A percentile compares a stretch with the other conserved stretches of the same genome.
Evolutionary conservation across 2,113 vertebrate species (phyloP).

Genomic region (Loxodonta africana): DNA sequence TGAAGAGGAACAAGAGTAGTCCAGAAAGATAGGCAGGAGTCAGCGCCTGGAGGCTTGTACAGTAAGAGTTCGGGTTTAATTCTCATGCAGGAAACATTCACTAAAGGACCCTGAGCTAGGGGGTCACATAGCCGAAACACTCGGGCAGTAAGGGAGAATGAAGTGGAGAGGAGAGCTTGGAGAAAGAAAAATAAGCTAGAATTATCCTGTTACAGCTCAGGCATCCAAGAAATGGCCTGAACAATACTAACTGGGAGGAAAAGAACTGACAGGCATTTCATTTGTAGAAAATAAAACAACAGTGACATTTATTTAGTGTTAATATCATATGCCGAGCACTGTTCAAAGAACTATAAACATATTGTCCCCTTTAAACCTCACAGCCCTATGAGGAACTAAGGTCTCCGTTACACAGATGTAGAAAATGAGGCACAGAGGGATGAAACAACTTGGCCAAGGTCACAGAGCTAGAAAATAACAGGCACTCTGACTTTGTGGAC

Average conservation of each 20-base stretch:
- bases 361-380: not conserved
- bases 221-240: not conserved
- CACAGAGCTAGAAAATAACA: slow-evolving; percentile 4
- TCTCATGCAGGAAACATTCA: not conserved
- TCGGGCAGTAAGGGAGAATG: not conserved
- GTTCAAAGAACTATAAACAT: not conserved
- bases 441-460: not conserved
- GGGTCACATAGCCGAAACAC: not conserved
- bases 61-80: not conserved
- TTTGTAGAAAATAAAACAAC: not conserved
- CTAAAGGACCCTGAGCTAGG: not conserved
- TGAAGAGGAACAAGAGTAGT: not conserved
- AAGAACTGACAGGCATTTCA: not conserved
- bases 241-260: not conserved
- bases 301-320: not conserved
- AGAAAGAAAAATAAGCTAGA: not conserved
- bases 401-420: not conserved
- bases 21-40: not conserved
- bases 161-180: not conserved
- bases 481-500: not conserved
- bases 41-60: not conserved
- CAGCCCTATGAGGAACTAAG: not conserved
- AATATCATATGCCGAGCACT: not conserved
- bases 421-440: slow-evolving; percentile 9
- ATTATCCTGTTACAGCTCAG: not conserved